These are phyloP conservation scores for Vidua chalybeata DNA, from an alignment of 2,113 vertebrate species.

Conservation along the genomic window DNA sequence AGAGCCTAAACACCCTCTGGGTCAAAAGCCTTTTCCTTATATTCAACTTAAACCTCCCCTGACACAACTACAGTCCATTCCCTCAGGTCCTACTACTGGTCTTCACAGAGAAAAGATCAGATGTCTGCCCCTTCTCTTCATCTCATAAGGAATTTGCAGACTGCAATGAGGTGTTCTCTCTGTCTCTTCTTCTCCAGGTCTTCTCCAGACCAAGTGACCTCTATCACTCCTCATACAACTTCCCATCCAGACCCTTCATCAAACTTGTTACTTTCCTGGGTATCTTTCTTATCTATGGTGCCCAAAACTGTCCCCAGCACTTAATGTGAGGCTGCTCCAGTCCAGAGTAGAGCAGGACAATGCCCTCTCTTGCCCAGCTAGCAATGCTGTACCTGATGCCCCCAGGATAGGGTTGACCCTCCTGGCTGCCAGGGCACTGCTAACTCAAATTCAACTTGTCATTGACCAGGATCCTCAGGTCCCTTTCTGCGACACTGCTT, in stretches of 20 bases:
- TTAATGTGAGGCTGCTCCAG: fast-evolving
- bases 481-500: neutral
- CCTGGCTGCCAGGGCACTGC: no score
- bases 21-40: neutral
- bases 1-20: neutral
- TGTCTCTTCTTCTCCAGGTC: neutral
- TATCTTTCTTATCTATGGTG: neutral
- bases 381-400: fast-evolving
- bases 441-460: fast-evolving
- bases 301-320: neutral
- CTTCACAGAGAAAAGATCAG: neutral
- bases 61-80: neutral
- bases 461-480: fast-evolving
- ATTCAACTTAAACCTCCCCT: neutral
- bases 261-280: neutral
- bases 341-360: neutral
- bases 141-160: neutral
- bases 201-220: neutral
- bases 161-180: neutral
- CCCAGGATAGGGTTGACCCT: fast-evolving
- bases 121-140: neutral
- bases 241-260: neutral
- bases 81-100: neutral
- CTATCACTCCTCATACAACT: fast-evolving
- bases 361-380: neutral